A percentile compares a stretch with the other conserved stretches of the same genome.
Evolutionary conservation across 2,797 vertebrate genomes (phyloP).

Genomic region (Danio kyathit): DNA sequence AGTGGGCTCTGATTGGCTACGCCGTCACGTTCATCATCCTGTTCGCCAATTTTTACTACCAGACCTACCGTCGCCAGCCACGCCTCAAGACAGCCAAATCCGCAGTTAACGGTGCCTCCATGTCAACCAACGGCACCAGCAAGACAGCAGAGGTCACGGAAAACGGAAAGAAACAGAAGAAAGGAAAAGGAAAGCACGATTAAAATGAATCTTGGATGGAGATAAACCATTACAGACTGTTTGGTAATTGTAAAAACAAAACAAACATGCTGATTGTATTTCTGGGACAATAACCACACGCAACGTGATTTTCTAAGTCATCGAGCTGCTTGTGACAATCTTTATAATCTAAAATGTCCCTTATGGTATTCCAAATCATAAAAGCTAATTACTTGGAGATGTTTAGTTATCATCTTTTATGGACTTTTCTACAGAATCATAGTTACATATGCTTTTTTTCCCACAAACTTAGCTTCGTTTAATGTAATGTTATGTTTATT

Average conservation of each 20-base stretch:
- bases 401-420: background rate
- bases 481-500: background rate
- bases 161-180: constrained; percentile 87
- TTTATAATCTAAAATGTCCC: constrained; percentile 11
- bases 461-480: background rate
- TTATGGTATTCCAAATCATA: background rate
- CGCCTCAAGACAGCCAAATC: constrained; percentile 82
- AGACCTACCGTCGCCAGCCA: constrained; percentile 91
- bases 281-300: constrained; percentile 8
- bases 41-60: constrained; percentile 98
- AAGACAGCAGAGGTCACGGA: constrained; percentile 80
- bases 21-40: constrained; percentile 96
- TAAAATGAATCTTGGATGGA: constrained; percentile 75
- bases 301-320: background rate
- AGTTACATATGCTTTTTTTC: constrained; percentile 8
- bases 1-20: constrained; percentile 96
- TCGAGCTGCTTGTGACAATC: background rate
- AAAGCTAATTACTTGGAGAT: background rate
- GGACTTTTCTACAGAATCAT: background rate
- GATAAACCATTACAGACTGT: constrained; percentile 54
- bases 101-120: constrained; percentile 79
- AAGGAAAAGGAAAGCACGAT: constrained; percentile 90
- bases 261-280: background rate
- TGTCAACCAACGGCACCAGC: constrained; percentile 84
- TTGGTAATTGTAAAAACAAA: constrained; percentile 10